phyloP scores from a whole-genome alignment of 2,113 vertebrate genomes.

The Odobenus rosmarus region DNA sequence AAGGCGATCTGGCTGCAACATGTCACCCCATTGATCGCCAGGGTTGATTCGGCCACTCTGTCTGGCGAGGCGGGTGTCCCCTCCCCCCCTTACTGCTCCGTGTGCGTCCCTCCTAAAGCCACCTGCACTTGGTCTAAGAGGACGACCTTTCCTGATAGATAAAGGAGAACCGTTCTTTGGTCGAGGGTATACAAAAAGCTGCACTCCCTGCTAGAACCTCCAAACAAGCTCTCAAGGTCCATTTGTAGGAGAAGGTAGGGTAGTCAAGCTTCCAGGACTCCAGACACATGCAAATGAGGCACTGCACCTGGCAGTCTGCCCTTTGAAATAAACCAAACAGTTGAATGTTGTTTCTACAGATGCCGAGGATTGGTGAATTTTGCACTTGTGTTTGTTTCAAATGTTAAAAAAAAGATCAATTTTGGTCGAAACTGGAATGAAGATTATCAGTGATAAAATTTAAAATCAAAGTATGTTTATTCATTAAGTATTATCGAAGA shows the following conservation, averaged over 20 bases:
- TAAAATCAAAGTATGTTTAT: background rate
- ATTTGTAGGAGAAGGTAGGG: background rate
- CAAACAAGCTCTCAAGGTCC: background rate
- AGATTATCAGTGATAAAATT: background rate
- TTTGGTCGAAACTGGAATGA: background rate
- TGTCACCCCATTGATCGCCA: background rate
- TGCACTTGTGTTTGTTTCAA: background rate
- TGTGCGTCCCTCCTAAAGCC: background rate
- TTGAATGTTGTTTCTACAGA: background rate
- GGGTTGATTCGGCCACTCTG: background rate
- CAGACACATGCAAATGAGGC: background rate
- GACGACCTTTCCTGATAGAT: background rate
- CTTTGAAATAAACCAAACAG: background rate
- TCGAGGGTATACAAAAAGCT: background rate
- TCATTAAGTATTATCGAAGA: background rate
- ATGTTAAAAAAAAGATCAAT: background rate
- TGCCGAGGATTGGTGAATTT: background rate
- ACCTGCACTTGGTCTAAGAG: background rate
- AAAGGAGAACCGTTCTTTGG: background rate
- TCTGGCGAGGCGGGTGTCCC: background rate
- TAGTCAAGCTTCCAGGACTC: background rate
- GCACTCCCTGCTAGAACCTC: background rate
- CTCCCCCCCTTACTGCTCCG: background rate
- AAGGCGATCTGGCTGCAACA: background rate
- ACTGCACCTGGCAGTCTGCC: background rate